A percentile compares a stretch with the other conserved stretches of the same genome.
These are phyloP conservation scores for Tragopan temminckii DNA, from an alignment of 2,797 vertebrate genomes.

Conservation along the genomic window DNA sequence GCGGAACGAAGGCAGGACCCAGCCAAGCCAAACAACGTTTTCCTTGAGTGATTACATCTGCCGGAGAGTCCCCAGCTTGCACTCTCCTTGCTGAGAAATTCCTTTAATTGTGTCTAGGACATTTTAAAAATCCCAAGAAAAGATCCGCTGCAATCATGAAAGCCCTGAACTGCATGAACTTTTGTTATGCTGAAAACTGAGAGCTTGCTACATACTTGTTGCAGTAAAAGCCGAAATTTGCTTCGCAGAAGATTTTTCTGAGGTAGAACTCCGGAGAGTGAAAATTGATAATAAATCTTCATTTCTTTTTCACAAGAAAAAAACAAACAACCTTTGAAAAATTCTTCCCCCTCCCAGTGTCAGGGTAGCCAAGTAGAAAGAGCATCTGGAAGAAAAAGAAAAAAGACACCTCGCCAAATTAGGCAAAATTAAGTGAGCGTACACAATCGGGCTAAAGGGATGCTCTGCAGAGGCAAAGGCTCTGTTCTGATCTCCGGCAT, in stretches of 20 bases:
- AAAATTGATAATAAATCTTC: not conserved
- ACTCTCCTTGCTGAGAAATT: conserved; percentile 44
- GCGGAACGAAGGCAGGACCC: not conserved
- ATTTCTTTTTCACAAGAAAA: not conserved
- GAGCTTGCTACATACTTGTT: not conserved
- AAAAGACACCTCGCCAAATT: not conserved
- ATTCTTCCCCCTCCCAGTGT: not conserved
- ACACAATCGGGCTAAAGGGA: not conserved
- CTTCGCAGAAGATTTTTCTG: not conserved
- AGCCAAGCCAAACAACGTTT: conserved; percentile 70
- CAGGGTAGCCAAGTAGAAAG: not conserved
- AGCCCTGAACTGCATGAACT: conserved; percentile 47
- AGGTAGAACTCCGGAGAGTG: not conserved
- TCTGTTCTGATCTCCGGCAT: not conserved
- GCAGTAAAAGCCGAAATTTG: not conserved
- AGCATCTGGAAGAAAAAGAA: conserved; percentile 11
- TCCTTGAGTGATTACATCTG: conserved; percentile 73
- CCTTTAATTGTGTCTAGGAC: conserved; percentile 41
- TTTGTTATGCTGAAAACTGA: not conserved
- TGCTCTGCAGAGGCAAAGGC: not conserved
- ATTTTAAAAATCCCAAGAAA: conserved; percentile 50
- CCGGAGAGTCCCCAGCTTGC: conserved; percentile 53
- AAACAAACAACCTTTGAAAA: conserved; percentile 19
- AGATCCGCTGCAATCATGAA: conserved; percentile 14
- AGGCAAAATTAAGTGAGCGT: not conserved